phyloP scores from a whole-genome alignment of 2,113 vertebrate species.

The Oncorhynchus masou region DNA sequence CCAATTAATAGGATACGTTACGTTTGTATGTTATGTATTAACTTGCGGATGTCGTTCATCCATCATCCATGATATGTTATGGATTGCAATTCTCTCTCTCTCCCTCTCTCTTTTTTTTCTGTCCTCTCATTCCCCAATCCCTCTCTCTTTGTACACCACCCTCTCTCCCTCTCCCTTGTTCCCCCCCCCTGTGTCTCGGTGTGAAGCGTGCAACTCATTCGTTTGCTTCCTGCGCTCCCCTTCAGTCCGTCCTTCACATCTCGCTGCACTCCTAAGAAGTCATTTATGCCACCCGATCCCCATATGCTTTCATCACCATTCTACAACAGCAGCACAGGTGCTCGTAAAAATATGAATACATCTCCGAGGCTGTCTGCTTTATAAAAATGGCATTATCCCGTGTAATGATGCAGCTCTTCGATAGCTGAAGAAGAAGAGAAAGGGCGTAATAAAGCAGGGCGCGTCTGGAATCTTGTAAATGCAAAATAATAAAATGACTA shows the following conservation, averaged over 20 bases:
- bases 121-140: constrained; percentile 1
- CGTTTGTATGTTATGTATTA: no score
- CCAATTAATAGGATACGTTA: no score
- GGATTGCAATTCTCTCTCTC: background rate
- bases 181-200: constrained; percentile 27
- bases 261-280: constrained; percentile 79
- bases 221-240: constrained; percentile 60
- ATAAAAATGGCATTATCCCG: constrained; percentile 72
- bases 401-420: constrained; percentile 75
- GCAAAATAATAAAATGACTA: constrained; percentile 71
- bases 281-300: constrained; percentile 71
- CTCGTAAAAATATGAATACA: constrained; percentile 46
- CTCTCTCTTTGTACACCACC: background rate
- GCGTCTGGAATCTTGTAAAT: constrained; percentile 64
- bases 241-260: constrained; percentile 81
- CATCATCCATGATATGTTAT: no score
- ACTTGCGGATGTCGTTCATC: constrained; percentile 19
- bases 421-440: constrained; percentile 52
- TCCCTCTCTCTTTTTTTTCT: background rate
- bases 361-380: constrained; percentile 53
- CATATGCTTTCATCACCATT: constrained; percentile 76
- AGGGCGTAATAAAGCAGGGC: constrained; percentile 55
- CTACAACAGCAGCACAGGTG: constrained; percentile 29
- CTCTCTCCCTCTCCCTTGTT: background rate
- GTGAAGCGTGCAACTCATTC: constrained; percentile 75